These are phyloP conservation scores for Vanessa tameamea DNA, from an alignment of 1,140 invertebrate species.

Conservation along the genomic window DNA sequence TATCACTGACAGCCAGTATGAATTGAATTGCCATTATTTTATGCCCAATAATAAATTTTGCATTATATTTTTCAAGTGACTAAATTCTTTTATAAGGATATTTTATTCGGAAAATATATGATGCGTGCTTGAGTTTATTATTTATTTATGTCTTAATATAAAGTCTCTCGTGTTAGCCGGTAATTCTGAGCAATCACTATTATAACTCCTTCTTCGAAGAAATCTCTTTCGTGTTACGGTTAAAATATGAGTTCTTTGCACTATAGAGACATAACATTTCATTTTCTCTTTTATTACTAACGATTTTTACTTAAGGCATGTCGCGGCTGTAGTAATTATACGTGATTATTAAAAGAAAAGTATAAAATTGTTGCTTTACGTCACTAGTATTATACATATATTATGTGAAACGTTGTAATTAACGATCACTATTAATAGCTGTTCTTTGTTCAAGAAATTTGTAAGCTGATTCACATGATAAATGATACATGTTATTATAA, in stretches of 20 bases:
- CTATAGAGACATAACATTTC: neutral
- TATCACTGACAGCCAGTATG: neutral
- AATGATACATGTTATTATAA: constrained; percentile 1
- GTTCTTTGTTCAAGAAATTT: neutral
- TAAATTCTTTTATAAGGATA: too few relatives aligned
- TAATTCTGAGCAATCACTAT: constrained; percentile 2
- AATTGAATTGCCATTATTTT: too few relatives aligned
- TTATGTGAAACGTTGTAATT: constrained; percentile 5
- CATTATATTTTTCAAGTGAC: too few relatives aligned
- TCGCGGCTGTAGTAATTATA: neutral
- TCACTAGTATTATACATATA: neutral
- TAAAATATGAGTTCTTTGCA: constrained; percentile 1
- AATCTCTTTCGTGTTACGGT: constrained; percentile 3
- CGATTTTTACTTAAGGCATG: neutral
- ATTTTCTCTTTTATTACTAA: neutral
- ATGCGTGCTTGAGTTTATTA: neutral
- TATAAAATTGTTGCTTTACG: neutral
- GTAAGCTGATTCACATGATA: neutral
- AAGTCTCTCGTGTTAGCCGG: neutral
- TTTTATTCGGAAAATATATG: too few relatives aligned
- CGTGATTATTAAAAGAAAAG: constrained; percentile 1
- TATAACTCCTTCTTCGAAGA: constrained; percentile 1
- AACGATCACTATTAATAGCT: neutral
- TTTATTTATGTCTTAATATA: neutral
- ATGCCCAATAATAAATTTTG: too few relatives aligned